Percentiles rank a stretch among this genome's conserved stretches.
Evolutionary conservation across 2,113 vertebrate species (phyloP).

Genomic region (Sceloporus undulatus): DNA sequence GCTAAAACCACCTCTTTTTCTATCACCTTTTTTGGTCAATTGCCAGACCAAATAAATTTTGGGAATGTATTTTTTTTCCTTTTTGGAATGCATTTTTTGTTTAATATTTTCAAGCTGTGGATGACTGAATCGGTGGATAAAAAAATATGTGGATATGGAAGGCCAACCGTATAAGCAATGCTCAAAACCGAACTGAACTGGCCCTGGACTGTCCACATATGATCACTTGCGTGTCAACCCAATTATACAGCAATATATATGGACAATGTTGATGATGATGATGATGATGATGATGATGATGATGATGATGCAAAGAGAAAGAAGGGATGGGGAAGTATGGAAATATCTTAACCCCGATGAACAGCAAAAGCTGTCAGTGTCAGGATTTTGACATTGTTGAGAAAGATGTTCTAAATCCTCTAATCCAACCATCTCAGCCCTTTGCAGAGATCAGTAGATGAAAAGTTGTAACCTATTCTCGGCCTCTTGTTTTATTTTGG

Average conservation of each 20-base stretch:
- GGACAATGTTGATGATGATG: no score
- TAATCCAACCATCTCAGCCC: neutral
- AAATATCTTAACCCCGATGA: neutral
- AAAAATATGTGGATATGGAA: no score
- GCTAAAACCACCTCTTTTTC: no score
- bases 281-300: no score
- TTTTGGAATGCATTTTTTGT: no score
- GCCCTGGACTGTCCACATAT: neutral
- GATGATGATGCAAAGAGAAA: neutral
- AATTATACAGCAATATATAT: neutral
- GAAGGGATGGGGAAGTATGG: neutral
- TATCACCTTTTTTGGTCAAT: no score
- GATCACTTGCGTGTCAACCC: neutral
- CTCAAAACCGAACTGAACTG: neutral
- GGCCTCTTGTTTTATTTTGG: constrained; percentile 49
- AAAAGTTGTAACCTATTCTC: constrained; percentile 42
- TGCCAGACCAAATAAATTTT: no score
- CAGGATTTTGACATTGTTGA: neutral
- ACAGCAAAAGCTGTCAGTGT: neutral
- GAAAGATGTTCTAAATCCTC: neutral
- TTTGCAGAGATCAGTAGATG: constrained; percentile 1
- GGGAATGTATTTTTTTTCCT: no score
- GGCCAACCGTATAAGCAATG: neutral
- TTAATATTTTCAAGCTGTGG: no score
- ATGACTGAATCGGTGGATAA: no score